phyloP scores from a whole-genome alignment of 2,888 invertebrate genomes.

The Neuroscelio doddi region DNA sequence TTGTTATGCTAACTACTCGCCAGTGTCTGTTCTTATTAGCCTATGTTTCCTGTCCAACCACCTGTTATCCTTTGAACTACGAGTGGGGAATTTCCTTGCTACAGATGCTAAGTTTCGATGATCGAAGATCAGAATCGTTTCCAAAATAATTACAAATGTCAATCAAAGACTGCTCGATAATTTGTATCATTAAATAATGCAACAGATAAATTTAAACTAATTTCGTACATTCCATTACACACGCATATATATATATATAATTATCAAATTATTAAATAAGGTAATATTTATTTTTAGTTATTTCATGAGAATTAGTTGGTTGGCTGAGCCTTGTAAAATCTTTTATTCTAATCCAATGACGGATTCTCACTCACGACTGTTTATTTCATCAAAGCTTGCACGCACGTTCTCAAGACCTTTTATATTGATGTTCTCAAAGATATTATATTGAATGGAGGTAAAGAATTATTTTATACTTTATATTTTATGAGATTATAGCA shows the following conservation, averaged over 20 bases:
- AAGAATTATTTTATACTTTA: no score
- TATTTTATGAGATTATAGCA: no score
- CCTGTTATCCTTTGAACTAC: constrained; percentile 65
- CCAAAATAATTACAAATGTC: no score
- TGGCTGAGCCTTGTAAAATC: constrained; percentile 32
- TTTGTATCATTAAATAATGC: no score
- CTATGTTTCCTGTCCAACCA: constrained; percentile 70
- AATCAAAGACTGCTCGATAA: no score
- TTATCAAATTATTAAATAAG: constrained; percentile 12
- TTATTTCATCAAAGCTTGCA: constrained; percentile 47
- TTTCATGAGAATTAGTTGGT: constrained; percentile 60
- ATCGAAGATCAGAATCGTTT: no score
- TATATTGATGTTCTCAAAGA: constrained; percentile 11
- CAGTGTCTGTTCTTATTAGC: constrained; percentile 66
- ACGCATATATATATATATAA: no score
- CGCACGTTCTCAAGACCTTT: constrained; percentile 9
- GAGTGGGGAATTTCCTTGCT: no score
- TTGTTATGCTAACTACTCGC: constrained; percentile 66
- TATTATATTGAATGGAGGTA: neutral
- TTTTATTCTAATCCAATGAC: constrained; percentile 45
- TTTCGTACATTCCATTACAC: no score
- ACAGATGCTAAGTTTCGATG: no score
- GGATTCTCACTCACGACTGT: constrained; percentile 56
- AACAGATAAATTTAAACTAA: no score
- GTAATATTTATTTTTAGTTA: constrained; percentile 65